These are phyloP conservation scores for Sebastes oblongus DNA, from an alignment of 2,797 vertebrate species.

Conservation along the genomic window DNA sequence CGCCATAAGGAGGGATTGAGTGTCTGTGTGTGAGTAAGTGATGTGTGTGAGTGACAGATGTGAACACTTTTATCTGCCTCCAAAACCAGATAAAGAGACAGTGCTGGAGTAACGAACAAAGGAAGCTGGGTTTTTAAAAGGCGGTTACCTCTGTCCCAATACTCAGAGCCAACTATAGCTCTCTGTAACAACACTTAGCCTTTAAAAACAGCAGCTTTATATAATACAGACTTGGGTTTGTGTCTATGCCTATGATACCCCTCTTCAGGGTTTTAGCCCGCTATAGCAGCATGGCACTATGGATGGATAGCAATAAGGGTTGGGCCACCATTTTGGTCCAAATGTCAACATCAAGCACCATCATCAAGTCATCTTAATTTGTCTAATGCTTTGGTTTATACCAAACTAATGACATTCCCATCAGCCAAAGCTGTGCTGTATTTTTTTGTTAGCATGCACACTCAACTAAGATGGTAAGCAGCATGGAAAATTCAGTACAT, in stretches of 20 bases:
- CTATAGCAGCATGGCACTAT: neutral
- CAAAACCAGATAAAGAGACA: neutral
- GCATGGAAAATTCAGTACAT: neutral
- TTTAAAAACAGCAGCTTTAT: neutral
- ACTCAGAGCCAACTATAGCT: neutral
- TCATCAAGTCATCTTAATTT: neutral
- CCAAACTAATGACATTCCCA: neutral
- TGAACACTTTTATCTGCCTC: neutral
- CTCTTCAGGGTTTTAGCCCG: neutral
- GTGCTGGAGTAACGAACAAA: neutral
- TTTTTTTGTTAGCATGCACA: neutral
- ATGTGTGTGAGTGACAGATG: conserved; percentile 38
- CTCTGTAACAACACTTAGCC: neutral
- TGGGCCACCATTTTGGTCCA: neutral
- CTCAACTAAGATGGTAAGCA: neutral
- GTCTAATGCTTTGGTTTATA: neutral
- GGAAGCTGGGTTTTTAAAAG: neutral
- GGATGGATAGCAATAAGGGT: neutral
- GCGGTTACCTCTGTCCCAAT: neutral
- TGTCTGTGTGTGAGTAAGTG: conserved; percentile 5
- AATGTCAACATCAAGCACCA: neutral
- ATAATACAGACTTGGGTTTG: neutral
- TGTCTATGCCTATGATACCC: neutral
- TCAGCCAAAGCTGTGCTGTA: neutral
- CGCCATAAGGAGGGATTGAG: neutral